Conservation (phyloP, 2,888 invertebrate species). For the Spilosoma lubricipeda region DNA sequence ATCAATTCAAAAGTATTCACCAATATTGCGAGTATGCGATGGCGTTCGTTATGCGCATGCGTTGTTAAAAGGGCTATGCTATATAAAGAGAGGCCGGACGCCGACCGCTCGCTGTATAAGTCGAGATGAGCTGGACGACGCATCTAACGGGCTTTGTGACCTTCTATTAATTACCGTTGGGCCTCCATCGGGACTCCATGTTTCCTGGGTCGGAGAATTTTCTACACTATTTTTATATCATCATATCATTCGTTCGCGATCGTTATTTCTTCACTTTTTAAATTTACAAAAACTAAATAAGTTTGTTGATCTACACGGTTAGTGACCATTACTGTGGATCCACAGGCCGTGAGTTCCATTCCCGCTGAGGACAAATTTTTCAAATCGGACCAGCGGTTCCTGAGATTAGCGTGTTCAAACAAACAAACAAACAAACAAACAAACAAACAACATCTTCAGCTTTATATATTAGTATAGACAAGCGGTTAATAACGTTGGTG, state of each 20-base stretch:
- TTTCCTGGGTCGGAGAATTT: slow-evolving; percentile 47
- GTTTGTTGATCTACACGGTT: not conserved
- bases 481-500: not conserved
- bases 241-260: too few relatives aligned
- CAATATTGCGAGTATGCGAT: slow-evolving; percentile 32
- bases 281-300: not conserved
- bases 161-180: slow-evolving; percentile 83
- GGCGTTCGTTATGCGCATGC: slow-evolving; percentile 14
- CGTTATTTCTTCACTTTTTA: not conserved
- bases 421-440: too few relatives aligned
- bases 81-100: slow-evolving; percentile 75
- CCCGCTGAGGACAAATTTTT: too few relatives aligned
- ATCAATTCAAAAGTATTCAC: slow-evolving; percentile 39
- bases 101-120: slow-evolving; percentile 69
- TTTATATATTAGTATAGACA: too few relatives aligned
- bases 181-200: slow-evolving; percentile 66
- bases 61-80: slow-evolving; percentile 60
- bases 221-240: slow-evolving; percentile 9
- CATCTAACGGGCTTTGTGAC: slow-evolving; percentile 77
- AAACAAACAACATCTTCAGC: too few relatives aligned
- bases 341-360: not conserved
- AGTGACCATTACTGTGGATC: not conserved
- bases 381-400: too few relatives aligned
- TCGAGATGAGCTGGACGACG: slow-evolving; percentile 71
- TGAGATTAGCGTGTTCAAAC: too few relatives aligned